Percentiles rank a stretch among this genome's conserved stretches.
Evolutionary conservation across 2,888 invertebrate genomes (phyloP).

Genomic region (Drosophila neonasuta): DNA sequence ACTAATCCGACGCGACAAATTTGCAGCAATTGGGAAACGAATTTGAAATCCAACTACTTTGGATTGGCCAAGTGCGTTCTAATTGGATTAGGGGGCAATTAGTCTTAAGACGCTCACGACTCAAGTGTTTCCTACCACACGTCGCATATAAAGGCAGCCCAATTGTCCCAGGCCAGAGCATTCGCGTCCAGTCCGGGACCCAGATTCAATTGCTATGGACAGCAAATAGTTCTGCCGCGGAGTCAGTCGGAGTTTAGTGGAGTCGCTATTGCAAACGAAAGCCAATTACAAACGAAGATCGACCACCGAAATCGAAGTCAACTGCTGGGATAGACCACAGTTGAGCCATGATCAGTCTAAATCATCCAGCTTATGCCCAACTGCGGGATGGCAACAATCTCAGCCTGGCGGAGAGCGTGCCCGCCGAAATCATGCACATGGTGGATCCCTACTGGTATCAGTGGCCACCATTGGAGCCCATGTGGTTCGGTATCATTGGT

Average conservation of each 20-base stretch:
- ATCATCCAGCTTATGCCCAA: constrained; percentile 62
- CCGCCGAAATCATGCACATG: constrained; percentile 87
- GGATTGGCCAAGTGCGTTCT: constrained; percentile 65
- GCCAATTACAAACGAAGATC: constrained; percentile 30
- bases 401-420: constrained; percentile 87
- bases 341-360: constrained; percentile 64
- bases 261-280: constrained; percentile 14
- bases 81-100: constrained; percentile 78
- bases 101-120: constrained; percentile 62
- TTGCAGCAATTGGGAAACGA: constrained; percentile 65
- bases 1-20: constrained; percentile 61
- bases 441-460: constrained; percentile 86
- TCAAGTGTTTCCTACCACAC: constrained; percentile 47
- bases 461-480: constrained; percentile 84
- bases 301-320: constrained; percentile 34
- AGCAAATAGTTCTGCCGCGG: constrained; percentile 45
- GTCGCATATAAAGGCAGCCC: constrained; percentile 50
- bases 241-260: constrained; percentile 23
- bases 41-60: constrained; percentile 46
- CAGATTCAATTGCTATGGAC: constrained; percentile 52
- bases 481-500: constrained; percentile 86
- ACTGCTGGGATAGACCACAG: constrained; percentile 12
- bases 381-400: constrained; percentile 83
- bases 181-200: constrained; percentile 61
- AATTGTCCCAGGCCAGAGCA: constrained; percentile 34